Percentiles rank a stretch among this genome's conserved stretches.
Conservation (phyloP, 2,113 vertebrate genomes). For the Takifugu flavidus region DNA sequence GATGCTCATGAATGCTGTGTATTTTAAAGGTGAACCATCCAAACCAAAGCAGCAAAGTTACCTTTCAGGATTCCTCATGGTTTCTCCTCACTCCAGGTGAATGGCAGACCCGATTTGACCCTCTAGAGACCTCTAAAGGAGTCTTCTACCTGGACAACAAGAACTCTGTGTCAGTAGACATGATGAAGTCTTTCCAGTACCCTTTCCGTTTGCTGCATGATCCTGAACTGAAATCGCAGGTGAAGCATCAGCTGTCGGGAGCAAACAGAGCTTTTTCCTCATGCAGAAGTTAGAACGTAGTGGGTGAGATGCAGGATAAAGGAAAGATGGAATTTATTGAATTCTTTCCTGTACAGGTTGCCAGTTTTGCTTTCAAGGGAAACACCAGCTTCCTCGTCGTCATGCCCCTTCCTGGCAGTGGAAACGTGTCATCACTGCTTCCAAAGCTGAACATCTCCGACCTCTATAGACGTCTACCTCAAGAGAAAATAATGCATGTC, state of each 20-base stretch:
- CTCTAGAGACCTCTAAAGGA: conserved; percentile 73
- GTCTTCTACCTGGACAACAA: conserved; percentile 79
- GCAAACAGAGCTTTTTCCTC: not conserved
- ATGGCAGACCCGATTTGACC: conserved; percentile 86
- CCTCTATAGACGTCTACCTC: conserved; percentile 72
- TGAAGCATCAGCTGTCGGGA: conserved; percentile 27
- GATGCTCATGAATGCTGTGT: conserved; percentile 85
- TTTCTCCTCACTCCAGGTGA: conserved; percentile 69
- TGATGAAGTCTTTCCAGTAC: conserved; percentile 84
- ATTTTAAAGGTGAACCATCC: conserved; percentile 81
- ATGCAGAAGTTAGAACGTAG: not conserved
- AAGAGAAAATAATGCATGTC: conserved; percentile 78
- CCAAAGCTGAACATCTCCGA: conserved; percentile 75
- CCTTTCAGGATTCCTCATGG: not conserved
- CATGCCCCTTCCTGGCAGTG: conserved; percentile 69
- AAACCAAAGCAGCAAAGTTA: not conserved
- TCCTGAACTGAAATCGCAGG: conserved; percentile 80
- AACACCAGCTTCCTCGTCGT: conserved; percentile 86
- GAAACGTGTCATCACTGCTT: conserved; percentile 74
- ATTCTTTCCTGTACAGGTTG: conserved; percentile 73
- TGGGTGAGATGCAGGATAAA: not conserved
- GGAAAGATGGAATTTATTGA: not conserved
- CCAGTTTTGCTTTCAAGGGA: conserved; percentile 84
- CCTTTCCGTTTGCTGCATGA: conserved; percentile 80
- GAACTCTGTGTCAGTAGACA: conserved; percentile 79